These are phyloP conservation scores for Aptenodytes patagonicus DNA, from an alignment of 2,113 vertebrate genomes.

Conservation along the genomic window DNA sequence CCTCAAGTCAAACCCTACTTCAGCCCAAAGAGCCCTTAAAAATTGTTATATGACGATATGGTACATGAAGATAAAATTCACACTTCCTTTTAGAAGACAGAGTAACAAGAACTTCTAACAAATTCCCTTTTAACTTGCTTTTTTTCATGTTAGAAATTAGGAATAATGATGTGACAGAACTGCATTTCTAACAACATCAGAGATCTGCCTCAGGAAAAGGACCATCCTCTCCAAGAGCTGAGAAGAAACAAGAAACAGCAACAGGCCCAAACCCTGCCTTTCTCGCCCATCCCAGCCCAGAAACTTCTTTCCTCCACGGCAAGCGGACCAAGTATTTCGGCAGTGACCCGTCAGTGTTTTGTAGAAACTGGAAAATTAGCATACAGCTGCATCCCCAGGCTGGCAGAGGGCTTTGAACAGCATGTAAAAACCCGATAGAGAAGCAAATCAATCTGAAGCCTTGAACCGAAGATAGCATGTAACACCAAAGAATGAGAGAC, in stretches of 20 bases:
- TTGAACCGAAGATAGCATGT: background rate
- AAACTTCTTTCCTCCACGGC: background rate
- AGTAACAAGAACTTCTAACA: background rate
- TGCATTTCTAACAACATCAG: background rate
- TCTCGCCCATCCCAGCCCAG: background rate
- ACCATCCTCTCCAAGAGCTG: background rate
- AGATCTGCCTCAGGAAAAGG: background rate
- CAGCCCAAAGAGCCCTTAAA: background rate
- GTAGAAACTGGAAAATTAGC: background rate
- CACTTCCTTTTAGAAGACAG: background rate
- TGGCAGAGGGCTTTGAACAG: background rate
- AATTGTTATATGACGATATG: background rate
- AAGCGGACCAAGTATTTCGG: background rate
- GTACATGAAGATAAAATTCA: background rate
- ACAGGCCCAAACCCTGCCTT: background rate
- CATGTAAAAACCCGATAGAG: background rate
- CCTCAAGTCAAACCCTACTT: background rate
- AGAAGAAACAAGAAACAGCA: background rate
- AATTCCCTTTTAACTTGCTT: constrained; percentile 25
- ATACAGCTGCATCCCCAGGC: constrained; percentile 41
- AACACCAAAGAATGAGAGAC: background rate
- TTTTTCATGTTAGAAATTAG: constrained; percentile 29
- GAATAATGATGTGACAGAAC: background rate
- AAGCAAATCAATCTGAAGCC: background rate
- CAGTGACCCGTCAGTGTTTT: background rate